Conservation (phyloP, 1,140 invertebrate species). For the Drosophila guanche region DNA sequence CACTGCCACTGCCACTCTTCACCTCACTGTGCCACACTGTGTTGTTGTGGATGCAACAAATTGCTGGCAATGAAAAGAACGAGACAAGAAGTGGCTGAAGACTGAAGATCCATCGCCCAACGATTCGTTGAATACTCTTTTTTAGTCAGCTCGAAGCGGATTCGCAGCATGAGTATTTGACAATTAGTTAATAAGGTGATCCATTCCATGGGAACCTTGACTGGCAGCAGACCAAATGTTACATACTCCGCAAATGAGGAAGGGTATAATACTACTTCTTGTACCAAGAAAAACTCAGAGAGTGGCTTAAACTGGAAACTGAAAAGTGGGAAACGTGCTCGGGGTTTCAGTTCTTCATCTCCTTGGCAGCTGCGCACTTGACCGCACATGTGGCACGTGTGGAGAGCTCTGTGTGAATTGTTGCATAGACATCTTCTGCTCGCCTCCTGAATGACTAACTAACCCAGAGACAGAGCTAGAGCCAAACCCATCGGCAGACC, state of each 20-base stretch:
- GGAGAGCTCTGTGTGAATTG: conserved; percentile 36
- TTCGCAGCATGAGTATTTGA: too few species aligned
- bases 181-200: not conserved
- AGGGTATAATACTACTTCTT: conserved; percentile 23
- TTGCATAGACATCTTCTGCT: conserved; percentile 20
- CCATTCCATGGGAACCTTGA: not conserved
- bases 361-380: conserved; percentile 67
- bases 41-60: conserved; percentile 73
- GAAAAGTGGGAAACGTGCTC: conserved; percentile 49
- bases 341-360: conserved; percentile 37
- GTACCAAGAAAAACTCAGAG: conserved; percentile 3
- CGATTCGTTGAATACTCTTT: conserved; percentile 8
- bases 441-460: conserved; percentile 41
- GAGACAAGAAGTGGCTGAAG: conserved; percentile 18
- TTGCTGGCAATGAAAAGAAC: conserved; percentile 52
- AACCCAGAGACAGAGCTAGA: conserved; percentile 33
- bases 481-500: conserved; percentile 47
- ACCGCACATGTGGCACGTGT: conserved; percentile 77
- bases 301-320: conserved; percentile 24
- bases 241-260: too few species aligned
- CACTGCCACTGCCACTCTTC: conserved; percentile 12
- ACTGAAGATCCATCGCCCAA: not conserved
- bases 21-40: conserved; percentile 6
- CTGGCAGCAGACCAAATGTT: not conserved
- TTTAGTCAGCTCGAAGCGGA: not conserved